Conservation (phyloP, 2,113 vertebrate genomes). For the Ceratotherium simum region DNA sequence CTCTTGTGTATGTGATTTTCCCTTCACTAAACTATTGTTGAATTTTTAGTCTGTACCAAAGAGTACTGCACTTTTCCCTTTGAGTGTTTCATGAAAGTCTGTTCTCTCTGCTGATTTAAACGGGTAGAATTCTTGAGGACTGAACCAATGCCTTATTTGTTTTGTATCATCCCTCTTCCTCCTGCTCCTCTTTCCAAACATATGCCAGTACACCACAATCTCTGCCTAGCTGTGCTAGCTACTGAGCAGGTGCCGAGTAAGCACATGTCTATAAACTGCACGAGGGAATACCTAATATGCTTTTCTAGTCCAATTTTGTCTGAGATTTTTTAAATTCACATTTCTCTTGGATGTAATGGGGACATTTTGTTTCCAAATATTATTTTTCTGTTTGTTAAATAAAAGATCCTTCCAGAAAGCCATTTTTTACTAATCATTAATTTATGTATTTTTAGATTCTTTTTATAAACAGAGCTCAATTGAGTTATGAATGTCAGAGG, state of each 20-base stretch:
- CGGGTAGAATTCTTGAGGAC: not conserved
- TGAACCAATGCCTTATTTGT: not conserved
- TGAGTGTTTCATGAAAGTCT: not conserved
- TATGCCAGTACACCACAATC: rapidly evolving
- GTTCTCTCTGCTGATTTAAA: not conserved
- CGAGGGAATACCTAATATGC: not conserved
- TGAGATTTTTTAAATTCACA: not conserved
- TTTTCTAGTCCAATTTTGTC: not conserved
- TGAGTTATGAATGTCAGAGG: slow-evolving; percentile 54
- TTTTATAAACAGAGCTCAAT: slow-evolving; percentile 56
- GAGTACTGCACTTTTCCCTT: not conserved
- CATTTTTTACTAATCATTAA: slow-evolving; percentile 1
- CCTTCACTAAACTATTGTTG: not conserved
- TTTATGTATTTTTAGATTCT: slow-evolving; percentile 60
- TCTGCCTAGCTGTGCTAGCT: not conserved
- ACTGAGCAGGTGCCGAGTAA: not conserved
- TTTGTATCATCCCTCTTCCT: not conserved
- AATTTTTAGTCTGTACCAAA: not conserved
- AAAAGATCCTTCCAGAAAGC: slow-evolving; percentile 1
- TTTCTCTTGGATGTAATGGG: not conserved
- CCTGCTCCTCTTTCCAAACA: not conserved
- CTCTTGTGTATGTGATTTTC: not conserved
- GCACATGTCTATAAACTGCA: not conserved
- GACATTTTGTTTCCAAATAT: not conserved
- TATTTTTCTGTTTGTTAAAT: slow-evolving; percentile 11